Evolutionary conservation across 1,140 invertebrate species (phyloP).

Genomic region (Musca vetustissima): DNA sequence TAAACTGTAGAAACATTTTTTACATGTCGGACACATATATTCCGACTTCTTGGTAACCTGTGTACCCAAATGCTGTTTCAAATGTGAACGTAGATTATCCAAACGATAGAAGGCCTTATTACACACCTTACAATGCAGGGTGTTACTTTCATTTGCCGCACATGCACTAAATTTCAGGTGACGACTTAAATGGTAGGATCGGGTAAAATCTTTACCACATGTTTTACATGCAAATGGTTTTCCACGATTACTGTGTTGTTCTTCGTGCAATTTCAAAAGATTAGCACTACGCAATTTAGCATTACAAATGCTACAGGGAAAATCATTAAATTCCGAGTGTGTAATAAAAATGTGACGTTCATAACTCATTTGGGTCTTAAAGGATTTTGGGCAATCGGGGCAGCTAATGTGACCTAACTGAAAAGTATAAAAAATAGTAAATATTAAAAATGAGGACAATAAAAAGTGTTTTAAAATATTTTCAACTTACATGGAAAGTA

Average conservation of each 20-base stretch:
- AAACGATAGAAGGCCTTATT: constrained; percentile 72
- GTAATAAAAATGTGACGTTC: constrained; percentile 53
- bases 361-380: constrained; percentile 52
- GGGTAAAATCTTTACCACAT: constrained; percentile 69
- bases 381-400: constrained; percentile 55
- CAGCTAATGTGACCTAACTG: constrained; percentile 53
- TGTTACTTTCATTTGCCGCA: constrained; percentile 60
- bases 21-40: constrained; percentile 67
- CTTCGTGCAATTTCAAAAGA: constrained; percentile 46
- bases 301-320: constrained; percentile 51
- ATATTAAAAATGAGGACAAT: neutral
- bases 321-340: constrained; percentile 46
- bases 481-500: constrained; percentile 51
- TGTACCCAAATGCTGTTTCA: constrained; percentile 70
- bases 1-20: constrained; percentile 70
- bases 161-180: constrained; percentile 75
- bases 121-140: constrained; percentile 65
- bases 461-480: no score
- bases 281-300: constrained; percentile 48
- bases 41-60: constrained; percentile 67
- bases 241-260: constrained; percentile 48
- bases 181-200: constrained; percentile 75
- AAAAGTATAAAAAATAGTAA: neutral
- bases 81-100: constrained; percentile 75
- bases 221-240: constrained; percentile 55